Conservation (phyloP, 2,113 vertebrate genomes). For the Tragelaphus strepsiceros region DNA sequence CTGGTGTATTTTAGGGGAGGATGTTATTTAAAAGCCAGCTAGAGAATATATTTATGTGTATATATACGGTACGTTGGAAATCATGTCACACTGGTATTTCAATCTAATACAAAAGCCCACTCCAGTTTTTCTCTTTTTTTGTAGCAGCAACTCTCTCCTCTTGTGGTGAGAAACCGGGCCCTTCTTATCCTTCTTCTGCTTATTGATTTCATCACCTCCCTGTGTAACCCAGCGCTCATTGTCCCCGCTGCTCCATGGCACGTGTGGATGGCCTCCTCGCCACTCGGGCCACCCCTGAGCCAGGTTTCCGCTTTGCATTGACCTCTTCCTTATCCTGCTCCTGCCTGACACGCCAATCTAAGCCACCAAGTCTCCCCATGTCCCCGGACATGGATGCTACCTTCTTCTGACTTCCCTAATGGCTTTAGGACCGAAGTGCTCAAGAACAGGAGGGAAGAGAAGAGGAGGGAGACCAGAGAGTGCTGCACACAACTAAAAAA, state of each 20-base stretch:
- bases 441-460: not conserved
- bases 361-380: not conserved
- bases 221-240: not conserved
- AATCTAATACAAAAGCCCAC: not conserved
- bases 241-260: not conserved
- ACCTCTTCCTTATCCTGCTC: not conserved
- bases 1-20: not conserved
- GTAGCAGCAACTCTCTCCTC: not conserved
- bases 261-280: not conserved
- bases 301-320: not conserved
- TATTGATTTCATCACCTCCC: not conserved
- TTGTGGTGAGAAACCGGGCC: not conserved
- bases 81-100: not conserved
- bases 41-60: not conserved
- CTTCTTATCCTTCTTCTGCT: not conserved
- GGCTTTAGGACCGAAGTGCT: not conserved
- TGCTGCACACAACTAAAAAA: not conserved
- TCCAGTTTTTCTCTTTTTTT: not conserved
- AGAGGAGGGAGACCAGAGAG: not conserved
- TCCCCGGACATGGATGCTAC: not conserved
- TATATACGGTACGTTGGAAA: not conserved
- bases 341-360: not conserved
- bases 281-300: not conserved
- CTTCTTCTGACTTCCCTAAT: not conserved
- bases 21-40: not conserved